These are phyloP conservation scores for Ochotona princeps DNA, from an alignment of 2,113 vertebrate genomes.

Conservation along the genomic window DNA sequence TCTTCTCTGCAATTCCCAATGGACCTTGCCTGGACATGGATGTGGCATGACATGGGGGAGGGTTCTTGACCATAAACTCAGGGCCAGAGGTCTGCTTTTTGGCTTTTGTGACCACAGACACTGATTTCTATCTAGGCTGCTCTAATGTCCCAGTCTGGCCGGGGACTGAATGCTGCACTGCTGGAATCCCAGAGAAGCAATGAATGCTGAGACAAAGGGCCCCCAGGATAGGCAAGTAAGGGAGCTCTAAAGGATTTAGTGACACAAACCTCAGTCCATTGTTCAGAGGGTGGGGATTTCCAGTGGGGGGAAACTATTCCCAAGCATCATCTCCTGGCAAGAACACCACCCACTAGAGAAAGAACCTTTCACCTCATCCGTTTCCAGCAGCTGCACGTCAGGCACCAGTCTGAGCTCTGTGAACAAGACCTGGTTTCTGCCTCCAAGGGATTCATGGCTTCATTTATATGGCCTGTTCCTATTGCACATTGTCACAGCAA, in stretches of 20 bases:
- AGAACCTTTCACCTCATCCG: neutral
- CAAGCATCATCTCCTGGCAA: neutral
- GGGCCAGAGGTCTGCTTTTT: neutral
- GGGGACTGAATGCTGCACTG: neutral
- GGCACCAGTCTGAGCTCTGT: neutral
- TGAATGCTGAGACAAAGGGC: neutral
- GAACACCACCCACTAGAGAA: neutral
- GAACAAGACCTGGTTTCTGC: neutral
- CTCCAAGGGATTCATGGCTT: neutral
- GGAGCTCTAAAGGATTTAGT: neutral
- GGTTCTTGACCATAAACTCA: neutral
- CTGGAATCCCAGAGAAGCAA: neutral
- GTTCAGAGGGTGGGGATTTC: too few species aligned
- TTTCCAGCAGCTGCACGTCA: too few species aligned
- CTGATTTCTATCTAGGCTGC: neutral
- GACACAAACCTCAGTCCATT: neutral
- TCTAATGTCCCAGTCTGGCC: neutral
- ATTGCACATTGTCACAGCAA: neutral
- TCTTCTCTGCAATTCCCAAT: neutral
- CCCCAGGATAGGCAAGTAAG: neutral
- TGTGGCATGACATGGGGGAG: neutral
- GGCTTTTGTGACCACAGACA: neutral
- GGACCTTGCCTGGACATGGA: neutral
- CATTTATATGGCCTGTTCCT: neutral
- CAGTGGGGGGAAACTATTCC: neutral